Evolutionary conservation across 2,797 vertebrate species (phyloP), one percentile per base, ranked within the genome.

Genomic region (Pipistrellus kuhlii): DNA sequence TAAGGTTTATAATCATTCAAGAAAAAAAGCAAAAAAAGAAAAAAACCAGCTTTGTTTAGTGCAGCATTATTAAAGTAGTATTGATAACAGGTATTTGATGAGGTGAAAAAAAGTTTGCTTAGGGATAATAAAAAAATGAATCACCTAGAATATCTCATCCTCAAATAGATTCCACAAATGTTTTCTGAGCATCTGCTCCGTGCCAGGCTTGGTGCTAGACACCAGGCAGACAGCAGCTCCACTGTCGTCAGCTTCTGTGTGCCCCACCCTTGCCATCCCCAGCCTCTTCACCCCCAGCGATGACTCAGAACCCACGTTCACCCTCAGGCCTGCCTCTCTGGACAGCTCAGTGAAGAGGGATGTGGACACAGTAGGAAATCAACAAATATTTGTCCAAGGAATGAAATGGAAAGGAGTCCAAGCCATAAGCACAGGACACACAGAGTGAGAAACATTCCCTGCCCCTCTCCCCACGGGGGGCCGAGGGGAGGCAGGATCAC

Each of bases 301-400:
- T 81, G 93, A 64, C 81, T 86, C 57, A 85, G 73, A 30, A 62
- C 62, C 64, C 72, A 51, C 21, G 25, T 46, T 88, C 32, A 71
- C 44, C 35, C 48, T 38, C n/a, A 83, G 38, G 55, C 32, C 44
- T 62, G 48, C 35, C 27, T 85, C 73, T 30, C 57, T 73, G 44
- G 86, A 88, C 55, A 71, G 46, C 51, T 12, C 83, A 75, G 53
- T 46, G 59, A 94, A 82, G 55, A 82, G 82, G 30, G 77, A 77
- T 64, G 85, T 64, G 88, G 41, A 88, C 85, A 73, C 27, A 23
- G 68, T 10, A 93, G 85, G 77, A 85, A 68, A 86, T 57, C 82
- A 85, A 88, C 59, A 95, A 66, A 85, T 69, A 94, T 14, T 88
- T 81, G 75, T n/a, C 46, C 81, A 90, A 73, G 77, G 57, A 86